Evolutionary conservation across 1,140 invertebrate species (phyloP), one percentile per base, ranked within the genome.

Genomic region (Riptortus pedestris): DNA sequence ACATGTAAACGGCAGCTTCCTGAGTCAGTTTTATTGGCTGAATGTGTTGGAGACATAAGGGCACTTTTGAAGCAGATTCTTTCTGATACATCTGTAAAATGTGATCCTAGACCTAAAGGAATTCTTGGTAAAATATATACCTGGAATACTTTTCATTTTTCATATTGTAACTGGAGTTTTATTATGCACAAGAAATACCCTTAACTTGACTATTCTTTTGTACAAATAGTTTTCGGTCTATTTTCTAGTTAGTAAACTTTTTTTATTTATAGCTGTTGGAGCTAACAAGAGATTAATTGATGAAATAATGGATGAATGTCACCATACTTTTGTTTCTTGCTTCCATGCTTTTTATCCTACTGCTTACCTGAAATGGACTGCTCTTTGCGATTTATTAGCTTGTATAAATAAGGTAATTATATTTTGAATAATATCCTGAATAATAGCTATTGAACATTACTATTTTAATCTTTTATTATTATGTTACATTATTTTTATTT

Each of bases 301-400:
- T 62, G 67, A 71, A 38, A 87, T 97, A 63, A 75, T 97, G 14
- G 86, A 91, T 28, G 93, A 96, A 71, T 93, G 90, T 70, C 90
- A 96, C 69, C 81, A 85, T 60, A 94, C 92, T 11, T 93, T 96
- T 73, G 87, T 92, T 2, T 79, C 85, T 2, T 96, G 93, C 74
- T 97, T 94, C 72, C 91, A 96, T 76, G 91, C 91, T 0, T 97
- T 97, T 77, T 97, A 95, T 77, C 93, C 95, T 0, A 96, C 92
- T 0, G 88, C 90, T 0, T 86, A 84, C 63, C 77, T 96, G 20
- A 96, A 96, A 73, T 96, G 94, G 93, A 85, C 86, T 63, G 89
- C 88, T 71, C 74, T 97, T 0, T 95, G 93, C 76, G 88, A 93
- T 72, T 74, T 96, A 16, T 76, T 96, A 20, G 80, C 80, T 45